A percentile compares a stretch with the other conserved stretches of the same genome.
Conservation (phyloP, 2,888 invertebrate genomes). For the Rhyacophila evoluta region DNA sequence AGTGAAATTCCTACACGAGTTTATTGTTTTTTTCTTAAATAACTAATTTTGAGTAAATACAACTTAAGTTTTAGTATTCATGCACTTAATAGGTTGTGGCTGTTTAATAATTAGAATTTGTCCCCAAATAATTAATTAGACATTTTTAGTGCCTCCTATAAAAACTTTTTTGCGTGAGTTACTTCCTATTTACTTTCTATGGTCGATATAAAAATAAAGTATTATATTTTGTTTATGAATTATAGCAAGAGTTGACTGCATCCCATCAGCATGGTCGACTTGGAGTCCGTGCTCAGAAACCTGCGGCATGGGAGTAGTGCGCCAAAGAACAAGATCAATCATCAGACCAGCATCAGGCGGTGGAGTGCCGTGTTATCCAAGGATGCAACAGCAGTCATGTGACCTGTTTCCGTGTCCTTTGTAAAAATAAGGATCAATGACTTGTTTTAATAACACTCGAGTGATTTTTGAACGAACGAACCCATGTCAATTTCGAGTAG, state of each 20-base stretch:
- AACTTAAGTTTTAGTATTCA: too few relatives aligned
- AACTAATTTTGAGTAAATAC: too few relatives aligned
- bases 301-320: conserved; percentile 72
- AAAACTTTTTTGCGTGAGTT: too few relatives aligned
- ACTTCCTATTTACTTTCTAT: too few relatives aligned
- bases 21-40: too few relatives aligned
- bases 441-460: conserved; percentile 9
- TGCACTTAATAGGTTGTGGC: too few relatives aligned
- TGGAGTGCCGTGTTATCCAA: conserved; percentile 61
- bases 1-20: too few relatives aligned
- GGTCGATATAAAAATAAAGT: too few relatives aligned
- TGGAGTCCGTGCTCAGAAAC: conserved; percentile 77
- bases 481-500: neutral
- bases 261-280: conserved; percentile 75
- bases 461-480: neutral
- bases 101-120: too few relatives aligned
- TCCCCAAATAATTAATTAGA: too few relatives aligned
- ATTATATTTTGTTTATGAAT: neutral
- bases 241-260: conserved; percentile 65
- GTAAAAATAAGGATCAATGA: conserved; percentile 26
- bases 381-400: conserved; percentile 62
- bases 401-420: conserved; percentile 58
- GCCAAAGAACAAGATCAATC: conserved; percentile 68
- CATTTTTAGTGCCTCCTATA: too few relatives aligned
- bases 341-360: conserved; percentile 59